Percentiles rank a stretch among this genome's conserved stretches.
Evolutionary conservation across 2,797 vertebrate genomes (phyloP).

Genomic region (Picus viridis): DNA sequence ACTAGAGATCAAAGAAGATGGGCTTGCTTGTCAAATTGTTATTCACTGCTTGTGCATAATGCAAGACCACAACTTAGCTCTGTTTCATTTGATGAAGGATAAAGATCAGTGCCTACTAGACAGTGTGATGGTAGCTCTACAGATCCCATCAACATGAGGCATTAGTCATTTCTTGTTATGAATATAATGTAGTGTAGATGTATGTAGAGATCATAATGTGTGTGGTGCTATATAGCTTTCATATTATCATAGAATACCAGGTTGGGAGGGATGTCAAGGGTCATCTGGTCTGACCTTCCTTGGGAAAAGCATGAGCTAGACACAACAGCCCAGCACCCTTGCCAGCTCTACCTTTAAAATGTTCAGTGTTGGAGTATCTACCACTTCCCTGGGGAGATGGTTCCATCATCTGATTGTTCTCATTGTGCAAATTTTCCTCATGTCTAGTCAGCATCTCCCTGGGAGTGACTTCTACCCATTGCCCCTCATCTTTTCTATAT

Average conservation of each 20-base stretch:
- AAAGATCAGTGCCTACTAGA: not conserved
- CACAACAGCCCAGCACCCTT: not conserved
- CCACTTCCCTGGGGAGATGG: not conserved
- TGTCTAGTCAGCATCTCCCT: not conserved
- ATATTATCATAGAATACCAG: not conserved
- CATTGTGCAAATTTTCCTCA: not conserved
- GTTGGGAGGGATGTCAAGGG: not conserved
- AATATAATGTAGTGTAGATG: not conserved
- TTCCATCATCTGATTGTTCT: not conserved
- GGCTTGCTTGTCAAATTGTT: slow-evolving; percentile 26
- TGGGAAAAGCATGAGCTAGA: not conserved
- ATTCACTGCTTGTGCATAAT: slow-evolving; percentile 37
- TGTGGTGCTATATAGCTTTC: not conserved
- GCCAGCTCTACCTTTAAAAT: not conserved
- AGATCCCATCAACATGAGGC: not conserved
- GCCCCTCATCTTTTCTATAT: not conserved
- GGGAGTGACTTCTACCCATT: not conserved
- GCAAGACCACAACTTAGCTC: slow-evolving; percentile 16
- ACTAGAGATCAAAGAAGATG: slow-evolving; percentile 21
- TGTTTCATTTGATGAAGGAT: slow-evolving; percentile 19
- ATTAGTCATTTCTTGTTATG: slow-evolving; percentile 2
- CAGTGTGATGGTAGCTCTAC: not conserved
- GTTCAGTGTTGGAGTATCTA: not conserved
- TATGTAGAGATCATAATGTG: not conserved
- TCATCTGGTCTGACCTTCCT: not conserved